Conservation (phyloP, 2,888 invertebrate genomes). For the Cremastobaeus sp. region DNA sequence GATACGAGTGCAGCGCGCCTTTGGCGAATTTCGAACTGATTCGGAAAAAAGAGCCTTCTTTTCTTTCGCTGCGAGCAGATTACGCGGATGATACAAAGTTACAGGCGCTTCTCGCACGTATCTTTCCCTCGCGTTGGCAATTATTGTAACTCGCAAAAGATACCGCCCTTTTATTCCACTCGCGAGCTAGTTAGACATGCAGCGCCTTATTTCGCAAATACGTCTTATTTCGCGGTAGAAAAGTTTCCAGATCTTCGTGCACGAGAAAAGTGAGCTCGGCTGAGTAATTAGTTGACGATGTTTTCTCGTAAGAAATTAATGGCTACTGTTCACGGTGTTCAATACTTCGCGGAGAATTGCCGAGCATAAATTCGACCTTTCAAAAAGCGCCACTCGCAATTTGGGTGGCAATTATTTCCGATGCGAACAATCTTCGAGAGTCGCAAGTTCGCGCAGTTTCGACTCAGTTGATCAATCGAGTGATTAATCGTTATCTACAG, state of each 20-base stretch:
- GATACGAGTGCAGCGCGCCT: background rate
- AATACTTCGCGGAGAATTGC: conserved; percentile 13
- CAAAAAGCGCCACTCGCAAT: background rate
- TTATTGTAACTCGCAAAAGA: conserved; percentile 17
- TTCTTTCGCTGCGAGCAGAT: conserved; percentile 17
- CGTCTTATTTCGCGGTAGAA: background rate
- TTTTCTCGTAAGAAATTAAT: conserved; percentile 2
- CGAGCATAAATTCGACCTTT: background rate
- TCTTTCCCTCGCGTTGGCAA: conserved; percentile 8
- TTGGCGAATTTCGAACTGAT: background rate
- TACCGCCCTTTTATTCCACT: conserved; percentile 10
- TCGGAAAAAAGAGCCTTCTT: conserved; percentile 1
- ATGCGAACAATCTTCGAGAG: background rate
- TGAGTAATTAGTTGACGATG: conserved; percentile 24
- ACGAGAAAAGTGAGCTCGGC: background rate
- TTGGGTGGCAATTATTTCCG: no score
- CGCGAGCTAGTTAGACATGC: conserved; percentile 11
- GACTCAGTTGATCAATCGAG: conserved; percentile 31
- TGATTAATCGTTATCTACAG: no score
- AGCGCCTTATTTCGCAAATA: conserved; percentile 3
- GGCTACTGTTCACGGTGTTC: conserved; percentile 15
- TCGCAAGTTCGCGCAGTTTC: background rate
- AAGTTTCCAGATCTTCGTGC: background rate
- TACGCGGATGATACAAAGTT: conserved; percentile 23
- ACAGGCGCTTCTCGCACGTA: conserved; percentile 22